Evolutionary conservation across 2,797 vertebrate species (phyloP), one percentile per base, ranked within the genome.

Genomic region (Crax fasciolata): DNA sequence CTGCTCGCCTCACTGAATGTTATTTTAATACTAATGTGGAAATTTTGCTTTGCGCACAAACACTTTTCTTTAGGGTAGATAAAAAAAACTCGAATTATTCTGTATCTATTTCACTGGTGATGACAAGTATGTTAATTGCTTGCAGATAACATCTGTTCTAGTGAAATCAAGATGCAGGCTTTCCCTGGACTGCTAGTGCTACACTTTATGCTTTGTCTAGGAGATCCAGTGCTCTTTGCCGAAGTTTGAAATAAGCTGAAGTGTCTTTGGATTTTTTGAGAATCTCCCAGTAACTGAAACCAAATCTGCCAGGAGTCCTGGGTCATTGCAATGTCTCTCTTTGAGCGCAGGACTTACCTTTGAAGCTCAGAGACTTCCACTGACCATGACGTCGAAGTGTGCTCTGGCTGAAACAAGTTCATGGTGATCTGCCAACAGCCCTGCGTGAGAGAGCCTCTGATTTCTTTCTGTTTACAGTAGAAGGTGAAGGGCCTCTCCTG

Each of bases 261-360:
- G 81, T 75, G 92, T 90, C 97, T 97, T 97, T 97, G 95, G 96
- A 97, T 94, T 96, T 97, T 94, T 97, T 98, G 98, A 98, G 98
- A 98, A 97, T 97, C 95, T 97, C 98, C 97, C 95, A 97, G 97
- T 98, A 98, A 98, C 97, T 98, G 99, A 99, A 99, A 99, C 98
- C 97, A 98, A 98, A 99, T 98, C 98, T 98, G 92, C 96, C 97
- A 98, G 94, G 94, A 97, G 98, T 98, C 97, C 94, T 96, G 98
- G 98, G 98, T 99, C 98, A 99, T 97, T 82, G 98, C 98, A 98
- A 98, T 98, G 98, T 98, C 98, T 98, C 97, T 97, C 98, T 98
- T 98, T 98, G 98, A 98, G 98, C 97, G 96, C 97, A 98, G 97
- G 98, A 98, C 98, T 98, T 93, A 98, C 98, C 98, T 98, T 98